Base-by-base conservation (phyloP, 2,888 invertebrate genomes). In the Eremobia ochroleuca region DNA sequence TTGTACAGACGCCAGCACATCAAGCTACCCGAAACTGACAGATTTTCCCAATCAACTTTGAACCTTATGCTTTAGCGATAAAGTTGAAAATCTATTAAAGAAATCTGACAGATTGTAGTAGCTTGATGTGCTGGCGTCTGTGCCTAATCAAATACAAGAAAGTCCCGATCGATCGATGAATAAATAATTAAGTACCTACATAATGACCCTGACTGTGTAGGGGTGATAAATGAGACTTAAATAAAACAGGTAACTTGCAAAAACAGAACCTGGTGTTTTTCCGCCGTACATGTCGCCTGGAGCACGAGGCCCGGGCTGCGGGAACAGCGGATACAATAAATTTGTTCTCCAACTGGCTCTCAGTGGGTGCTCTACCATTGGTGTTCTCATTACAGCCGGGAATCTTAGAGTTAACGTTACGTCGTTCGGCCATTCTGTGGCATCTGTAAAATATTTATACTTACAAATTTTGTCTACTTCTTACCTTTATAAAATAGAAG, bases 291-390 rank as follows among this genome's bases (percentile, higher is more conserved):
- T 92, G 83, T 96, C 96, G 28, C 93, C 92, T 6, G 96, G 93
- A 72, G 97, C 97, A 72, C 98, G 95, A 0, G 98, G 98, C 0
- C 98, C 98, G 0, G 98, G 97, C 34, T 94, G 94, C 85, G 97
- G 98, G 92, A 97, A 98, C 64, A 97, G 86, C 1, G 98, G 98
- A 94, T 97, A 98, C 71, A 98, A 93, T 25, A 97, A 94, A 92
- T 98, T 97, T 3, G 98, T 99, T 65, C 97, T 95, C 98, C 98
- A 99, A 85, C 96, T 96, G 37, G 95, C 94, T 77, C 94, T 92
- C 25, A 96, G 78, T 0, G 97, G 97, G 85, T 97, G 96, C 87
- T 93, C 96, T 62, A 94, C 76, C 92, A 91, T 95, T 9, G 92
- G 95, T 58, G 95, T 97, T 83, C 98, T 96, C 92, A 97, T 96